Evolutionary conservation across 2,888 invertebrate species (phyloP), one percentile per base, ranked within the genome.

Genomic region (Proisotoma minuta): DNA sequence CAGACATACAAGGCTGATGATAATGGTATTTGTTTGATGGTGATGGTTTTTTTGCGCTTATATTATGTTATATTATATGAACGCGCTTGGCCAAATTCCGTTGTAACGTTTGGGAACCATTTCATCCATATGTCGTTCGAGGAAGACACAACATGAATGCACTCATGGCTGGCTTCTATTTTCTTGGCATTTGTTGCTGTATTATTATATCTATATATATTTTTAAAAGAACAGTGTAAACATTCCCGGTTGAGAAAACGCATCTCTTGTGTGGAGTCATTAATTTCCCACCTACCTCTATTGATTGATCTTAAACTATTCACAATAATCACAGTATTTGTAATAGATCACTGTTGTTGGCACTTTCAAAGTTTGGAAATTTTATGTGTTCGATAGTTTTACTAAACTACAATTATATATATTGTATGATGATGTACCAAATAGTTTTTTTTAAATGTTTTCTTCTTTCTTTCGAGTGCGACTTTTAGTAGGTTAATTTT

Each of bases 81-180:
- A n/a, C n/a, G n/a, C n/a, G n/a, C n/a, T n/a, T n/a, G n/a, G n/a
- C n/a, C n/a, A n/a, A n/a, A n/a, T n/a, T n/a, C n/a, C n/a, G n/a
- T n/a, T n/a, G n/a, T n/a, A 43, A 43, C 20, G 43, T 43, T 43
- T 43, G 43, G 43, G 43, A 10, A 34, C 34, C 34, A 10, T 34
- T 34, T 34, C 34, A 15, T 15, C 8, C 8, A n/a, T n/a, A n/a
- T n/a, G n/a, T 52, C 63, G 60, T 56, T 59, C 57, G 63, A 51
- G 60, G 68, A 71, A 69, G 71, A 69, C 71, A 71, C 71, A 43
- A 71, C 71, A 70, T 70, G 43, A 43, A 43, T 71, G 71, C 71
- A 71, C 71, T 71, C 71, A 64, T 67, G 65, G 71, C 63, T 65
- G 69, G 67, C 65, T 63, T 59, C 66, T 61, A 62, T 59, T 52